phyloP scores from a whole-genome alignment of 2,113 vertebrate species.

The Buteo buteo region DNA sequence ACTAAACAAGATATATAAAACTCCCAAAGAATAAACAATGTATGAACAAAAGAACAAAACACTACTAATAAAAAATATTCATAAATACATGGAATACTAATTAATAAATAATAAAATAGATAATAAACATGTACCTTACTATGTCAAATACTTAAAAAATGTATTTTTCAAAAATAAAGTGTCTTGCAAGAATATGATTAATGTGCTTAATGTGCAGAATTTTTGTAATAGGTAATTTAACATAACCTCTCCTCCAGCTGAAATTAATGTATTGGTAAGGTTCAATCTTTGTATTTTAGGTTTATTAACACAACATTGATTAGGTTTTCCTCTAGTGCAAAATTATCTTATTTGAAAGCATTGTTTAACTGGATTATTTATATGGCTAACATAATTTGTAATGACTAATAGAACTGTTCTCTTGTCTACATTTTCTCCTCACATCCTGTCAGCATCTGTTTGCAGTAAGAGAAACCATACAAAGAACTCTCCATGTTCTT shows the following conservation, averaged over 20 bases:
- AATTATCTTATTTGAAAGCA: neutral
- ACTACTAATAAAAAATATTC: neutral
- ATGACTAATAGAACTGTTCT: neutral
- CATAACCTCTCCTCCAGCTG: neutral
- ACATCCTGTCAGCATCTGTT: neutral
- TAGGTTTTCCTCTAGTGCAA: neutral
- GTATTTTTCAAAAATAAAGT: neutral
- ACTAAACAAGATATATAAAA: neutral
- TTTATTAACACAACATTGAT: neutral
- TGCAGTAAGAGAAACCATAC: neutral
- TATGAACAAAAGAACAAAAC: neutral
- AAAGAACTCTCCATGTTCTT: neutral
- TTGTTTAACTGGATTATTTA: neutral
- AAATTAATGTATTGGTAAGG: neutral
- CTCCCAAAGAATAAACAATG: neutral
- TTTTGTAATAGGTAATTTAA: neutral
- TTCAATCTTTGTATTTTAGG: neutral
- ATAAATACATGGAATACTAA: accelerated
- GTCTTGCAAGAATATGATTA: neutral
- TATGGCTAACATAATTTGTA: neutral
- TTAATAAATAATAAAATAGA: neutral
- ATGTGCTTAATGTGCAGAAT: neutral
- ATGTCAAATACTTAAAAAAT: neutral
- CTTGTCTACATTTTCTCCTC: neutral
- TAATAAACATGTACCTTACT: neutral